Evolutionary conservation across 2,888 invertebrate species (phyloP), one percentile per base, ranked within the genome.

Genomic region (Hecatera dysodea): DNA sequence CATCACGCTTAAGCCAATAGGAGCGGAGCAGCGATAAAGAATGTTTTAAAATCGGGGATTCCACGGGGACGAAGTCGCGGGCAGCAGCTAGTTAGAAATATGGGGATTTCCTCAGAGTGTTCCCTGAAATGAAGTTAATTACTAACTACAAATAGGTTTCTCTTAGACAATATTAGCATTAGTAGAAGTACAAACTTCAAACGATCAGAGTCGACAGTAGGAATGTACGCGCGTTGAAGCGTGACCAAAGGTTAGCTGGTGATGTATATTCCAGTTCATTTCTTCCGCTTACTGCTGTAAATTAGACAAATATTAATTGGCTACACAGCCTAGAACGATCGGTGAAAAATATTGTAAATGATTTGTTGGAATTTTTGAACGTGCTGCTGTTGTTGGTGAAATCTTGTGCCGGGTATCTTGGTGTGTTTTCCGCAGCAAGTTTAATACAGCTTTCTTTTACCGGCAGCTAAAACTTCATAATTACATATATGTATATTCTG

Each of bases 301-400:
- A 65, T 74, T 62, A 65, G 59, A 79, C 55, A 55, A 66, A 70
- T 70, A 65, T 70, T 79, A 70, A 70, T 79, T 79, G 29, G 4
- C 4, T 29, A 5, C 11, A 11, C 24, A 65, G 50, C 69, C 65
- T 79, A 75, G 69, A 78, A 63, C n/a, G 6, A 59, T 53, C 33
- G 48, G 42, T 22, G 4, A 59, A 78, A 57, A 53, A 78, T 72
- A 59, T 59, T 63, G 29, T 36, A 48, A 59, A 59, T 75, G 39
- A 71, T 9, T 76, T 48, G 24, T 59, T 46, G 5, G 3, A 27
- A 56, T 59, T 44, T n/a, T 27, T 19, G 0, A n/a, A 33, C 24
- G 44, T 15, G 27, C 22, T 15, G 46, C 5, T 42, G 29, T 68
- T 52, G 53, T 55, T 3, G 0, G 42, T 72, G 27, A 72, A 48